Evolutionary conservation across 2,113 vertebrate species (phyloP), one percentile per base, ranked within the genome.

Genomic region (Butastur rufipennis): DNA sequence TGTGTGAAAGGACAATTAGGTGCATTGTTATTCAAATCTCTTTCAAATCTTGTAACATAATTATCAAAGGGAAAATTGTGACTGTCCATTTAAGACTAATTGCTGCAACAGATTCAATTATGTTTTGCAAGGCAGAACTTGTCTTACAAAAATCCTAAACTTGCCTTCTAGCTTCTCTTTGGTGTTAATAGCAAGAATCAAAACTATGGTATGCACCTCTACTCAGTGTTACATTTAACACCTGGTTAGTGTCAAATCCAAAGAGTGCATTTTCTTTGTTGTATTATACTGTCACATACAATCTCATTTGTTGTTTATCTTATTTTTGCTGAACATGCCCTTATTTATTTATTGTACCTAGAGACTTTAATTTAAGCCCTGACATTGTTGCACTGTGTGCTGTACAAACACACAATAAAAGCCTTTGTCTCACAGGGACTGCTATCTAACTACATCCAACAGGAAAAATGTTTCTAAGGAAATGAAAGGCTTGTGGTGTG

Each of bases 71-170:
- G 53, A 58, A 56, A 93, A 75, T 34, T 82, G 66, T 73, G 58
- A 70, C 15, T 81, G 48, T 88, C 19, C 36, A 38, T 81, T 94
- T 90, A 80, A 81, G 29, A 86, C 27, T 71, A 94, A 91, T 73
- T 90, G 53, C 58, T 70, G 56, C 79, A 94, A 70, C 38, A 86
- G 58, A 96, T 83, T 80, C 13, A 93, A 82, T 94, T 95, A 77
- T 26, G 25, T 92, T 93, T 88, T 86, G 40, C 31, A 77, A 88
- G 67, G 70, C 29, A 72, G 48, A 81, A 70, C 11, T 72, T 67
- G 34, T 77, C 53, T 86, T 83, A 82, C 29, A 78, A 74, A 96
- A 92, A 45, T 83, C 75, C 67, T 55, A 22, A 96, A 66, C 29
- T 88, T 95, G 79, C 32, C 71, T 42, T 92, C 66, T 92, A 88